Conservation (phyloP, 1,140 invertebrate species). For the Euwallacea fornicatus region DNA sequence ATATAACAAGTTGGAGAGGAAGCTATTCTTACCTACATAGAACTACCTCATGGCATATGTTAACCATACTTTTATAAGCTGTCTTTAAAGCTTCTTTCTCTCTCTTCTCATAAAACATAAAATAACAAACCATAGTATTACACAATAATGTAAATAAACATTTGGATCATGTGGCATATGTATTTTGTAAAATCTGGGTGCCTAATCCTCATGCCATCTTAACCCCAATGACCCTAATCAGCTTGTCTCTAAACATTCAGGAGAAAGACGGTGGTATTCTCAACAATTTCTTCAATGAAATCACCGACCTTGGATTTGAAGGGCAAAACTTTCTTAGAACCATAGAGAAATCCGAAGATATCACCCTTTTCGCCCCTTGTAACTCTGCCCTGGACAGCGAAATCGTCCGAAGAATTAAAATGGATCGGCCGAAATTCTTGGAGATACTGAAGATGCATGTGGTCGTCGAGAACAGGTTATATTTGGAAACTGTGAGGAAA, state of each 20-base stretch:
- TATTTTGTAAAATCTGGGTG: background rate
- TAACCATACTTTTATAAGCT: no score
- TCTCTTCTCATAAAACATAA: no score
- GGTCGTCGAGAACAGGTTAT: conserved; percentile 70
- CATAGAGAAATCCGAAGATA: conserved; percentile 68
- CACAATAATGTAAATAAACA: no score
- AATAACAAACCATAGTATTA: no score
- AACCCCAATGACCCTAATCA: no score
- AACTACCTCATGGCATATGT: no score
- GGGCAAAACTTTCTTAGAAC: conserved; percentile 73
- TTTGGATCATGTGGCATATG: no score
- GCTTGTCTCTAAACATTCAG: conserved; percentile 23
- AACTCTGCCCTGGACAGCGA: conserved; percentile 82
- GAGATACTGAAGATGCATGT: conserved; percentile 80
- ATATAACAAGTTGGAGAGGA: no score
- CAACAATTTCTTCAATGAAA: conserved; percentile 78
- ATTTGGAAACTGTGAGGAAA: conserved; percentile 72
- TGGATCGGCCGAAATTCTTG: conserved; percentile 67
- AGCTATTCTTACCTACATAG: no score
- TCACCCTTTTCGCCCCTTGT: conserved; percentile 87
- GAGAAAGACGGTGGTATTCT: conserved; percentile 78
- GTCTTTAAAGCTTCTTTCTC: no score
- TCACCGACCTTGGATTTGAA: conserved; percentile 69
- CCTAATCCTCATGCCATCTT: no score
- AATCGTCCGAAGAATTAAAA: conserved; percentile 68